Evolutionary conservation across 2,797 vertebrate genomes (phyloP), one percentile per base, ranked within the genome.

Genomic region (Pseudomugil gertrudae): DNA sequence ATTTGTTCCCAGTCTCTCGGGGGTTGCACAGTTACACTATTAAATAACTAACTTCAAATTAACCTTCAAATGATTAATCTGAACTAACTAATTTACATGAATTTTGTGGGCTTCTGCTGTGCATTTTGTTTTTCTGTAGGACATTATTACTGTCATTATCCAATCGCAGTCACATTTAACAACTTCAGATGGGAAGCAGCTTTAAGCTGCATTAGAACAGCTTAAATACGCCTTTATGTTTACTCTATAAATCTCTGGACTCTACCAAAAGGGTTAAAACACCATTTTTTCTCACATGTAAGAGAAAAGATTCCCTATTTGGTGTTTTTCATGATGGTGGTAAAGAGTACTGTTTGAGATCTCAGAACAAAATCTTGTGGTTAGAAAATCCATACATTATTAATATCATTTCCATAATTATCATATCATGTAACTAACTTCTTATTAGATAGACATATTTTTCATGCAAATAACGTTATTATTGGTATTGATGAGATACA

Each of bases 11-110:
- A 32, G 51, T 63, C 50, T 9, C 36, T 27, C 17, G 61, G 11
- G 50, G 50, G 30, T 54, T 52, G 13, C 47, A 50, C 21, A 21
- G 27, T 54, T 32, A n/a, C 57, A 40, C 2, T 56, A 23, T 54
- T n/a, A 54, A 66, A 40, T 27, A 57, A 36, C 15, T 57, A 62
- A 69, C 50, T 14, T 36, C 40, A 0, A 52, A 71, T 63, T 57
- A 29, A 53, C 60, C 32, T 60, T 30, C 29, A 32, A 55, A 36
- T 32, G 23, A 7, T 4, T 30, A 32, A 2, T 59, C 21, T 54
- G 24, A 8, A 11, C 9, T 17, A 53, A 21, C 17, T 40, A 7
- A 3, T 24, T 27, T 27, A 50, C 32, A 5, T 0, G 0, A 19
- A 9, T 4, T 47, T 47, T 69, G 2, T 51, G 3, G 27, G 10